Conservation (phyloP, 2,797 vertebrate species). For the Tragelaphus eurycerus region DNA sequence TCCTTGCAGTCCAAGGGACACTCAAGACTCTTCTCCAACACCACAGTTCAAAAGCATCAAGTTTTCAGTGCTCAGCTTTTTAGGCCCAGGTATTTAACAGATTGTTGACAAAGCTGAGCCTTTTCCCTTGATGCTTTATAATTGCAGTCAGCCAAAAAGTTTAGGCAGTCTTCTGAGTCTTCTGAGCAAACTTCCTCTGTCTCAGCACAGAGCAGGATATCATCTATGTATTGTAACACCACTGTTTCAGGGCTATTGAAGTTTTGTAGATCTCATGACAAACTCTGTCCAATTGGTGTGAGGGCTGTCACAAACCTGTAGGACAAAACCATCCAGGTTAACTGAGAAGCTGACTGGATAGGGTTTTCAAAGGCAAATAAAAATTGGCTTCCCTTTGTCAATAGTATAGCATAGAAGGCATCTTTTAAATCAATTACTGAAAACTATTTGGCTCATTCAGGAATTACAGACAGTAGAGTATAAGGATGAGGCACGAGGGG, state of each 20-base stretch:
- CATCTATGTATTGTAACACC: neutral
- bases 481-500: rapidly evolving
- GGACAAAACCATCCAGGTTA: neutral
- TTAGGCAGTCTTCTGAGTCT: neutral
- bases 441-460: neutral
- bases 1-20: neutral
- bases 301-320: neutral
- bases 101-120: neutral
- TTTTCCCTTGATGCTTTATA: neutral
- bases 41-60: neutral
- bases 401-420: neutral
- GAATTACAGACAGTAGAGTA: neutral
- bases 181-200: neutral
- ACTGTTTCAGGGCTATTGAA: neutral
- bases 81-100: neutral
- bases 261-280: neutral
- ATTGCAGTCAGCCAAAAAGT: neutral
- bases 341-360: neutral
- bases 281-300: neutral
- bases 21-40: neutral
- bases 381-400: neutral
- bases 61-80: neutral
- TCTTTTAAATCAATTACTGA: neutral
- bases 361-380: neutral
- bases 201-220: neutral